Evolutionary conservation across 2,888 invertebrate genomes (phyloP).

Genomic region (Calameuta idolon): DNA sequence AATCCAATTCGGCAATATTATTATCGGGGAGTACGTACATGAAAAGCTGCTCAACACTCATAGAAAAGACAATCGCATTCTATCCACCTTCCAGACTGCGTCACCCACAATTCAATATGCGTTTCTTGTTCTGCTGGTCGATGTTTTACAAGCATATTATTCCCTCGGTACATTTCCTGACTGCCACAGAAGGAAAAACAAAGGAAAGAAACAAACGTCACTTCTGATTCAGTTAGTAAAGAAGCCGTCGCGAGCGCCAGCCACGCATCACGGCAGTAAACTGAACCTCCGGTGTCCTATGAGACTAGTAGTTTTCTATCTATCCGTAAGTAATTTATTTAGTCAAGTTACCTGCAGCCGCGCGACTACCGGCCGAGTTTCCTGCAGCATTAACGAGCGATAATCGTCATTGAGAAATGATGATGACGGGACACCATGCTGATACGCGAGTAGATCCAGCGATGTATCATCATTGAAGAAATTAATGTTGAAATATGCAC

Average conservation of each 20-base stretch:
- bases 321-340: not conserved
- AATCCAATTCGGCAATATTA: not conserved
- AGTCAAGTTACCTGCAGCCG: slow-evolving; percentile 2
- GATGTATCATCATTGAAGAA: slow-evolving; percentile 59
- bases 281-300: not conserved
- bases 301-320: not conserved
- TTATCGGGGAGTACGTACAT: not conserved
- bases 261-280: not conserved
- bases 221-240: not conserved
- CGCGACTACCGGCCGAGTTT: slow-evolving; percentile 36
- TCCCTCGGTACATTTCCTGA: not conserved
- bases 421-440: slow-evolving; percentile 53
- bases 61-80: not conserved
- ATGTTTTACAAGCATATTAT: not conserved
- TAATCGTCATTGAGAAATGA: slow-evolving; percentile 39
- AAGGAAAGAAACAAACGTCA: not conserved
- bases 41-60: not conserved
- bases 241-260: not conserved
- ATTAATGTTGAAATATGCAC: slow-evolving; percentile 58
- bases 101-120: not conserved
- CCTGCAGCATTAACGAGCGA: slow-evolving; percentile 49
- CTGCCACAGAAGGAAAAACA: not conserved
- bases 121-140: not conserved
- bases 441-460: slow-evolving; percentile 46
- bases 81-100: not conserved